phyloP scores from a whole-genome alignment of 2,888 invertebrate species.

The Formica aserva region DNA sequence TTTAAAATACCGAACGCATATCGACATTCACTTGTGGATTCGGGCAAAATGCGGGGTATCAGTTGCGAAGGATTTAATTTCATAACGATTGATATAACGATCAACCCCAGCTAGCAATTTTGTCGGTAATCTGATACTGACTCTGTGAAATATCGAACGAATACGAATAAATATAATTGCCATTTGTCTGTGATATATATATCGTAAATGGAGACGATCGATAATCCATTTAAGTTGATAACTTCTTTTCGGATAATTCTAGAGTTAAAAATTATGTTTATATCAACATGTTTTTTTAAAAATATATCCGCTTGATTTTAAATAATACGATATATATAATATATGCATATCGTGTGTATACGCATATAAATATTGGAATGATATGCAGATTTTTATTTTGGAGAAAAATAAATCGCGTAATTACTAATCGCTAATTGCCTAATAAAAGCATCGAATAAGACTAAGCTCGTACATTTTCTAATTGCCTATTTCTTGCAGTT shows the following conservation, averaged over 20 bases:
- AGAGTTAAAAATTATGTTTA: not conserved
- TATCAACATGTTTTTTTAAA: not conserved
- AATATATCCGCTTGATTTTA: not conserved
- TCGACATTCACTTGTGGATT: slow-evolving; percentile 11
- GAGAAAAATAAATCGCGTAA: not conserved
- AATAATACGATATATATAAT: not conserved
- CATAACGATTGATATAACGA: slow-evolving; percentile 40
- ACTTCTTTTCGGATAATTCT: not conserved
- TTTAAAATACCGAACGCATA: not conserved
- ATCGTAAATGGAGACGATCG: not conserved
- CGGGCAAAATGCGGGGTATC: slow-evolving; percentile 24
- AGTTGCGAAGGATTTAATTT: slow-evolving; percentile 41
- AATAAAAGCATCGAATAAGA: not conserved
- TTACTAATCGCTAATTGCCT: not conserved
- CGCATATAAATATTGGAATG: not conserved
- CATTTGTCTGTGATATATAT: slow-evolving; percentile 7
- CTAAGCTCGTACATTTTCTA: not conserved
- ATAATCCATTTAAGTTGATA: not conserved
- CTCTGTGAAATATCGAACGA: slow-evolving; percentile 22
- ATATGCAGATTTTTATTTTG: not conserved
- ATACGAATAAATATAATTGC: slow-evolving; percentile 37
- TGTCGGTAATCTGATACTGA: slow-evolving; percentile 24
- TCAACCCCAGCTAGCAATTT: slow-evolving; percentile 24
- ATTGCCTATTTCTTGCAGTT: not conserved
- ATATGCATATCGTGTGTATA: not conserved